Base-by-base conservation (phyloP, 2,113 vertebrate genomes). In the Vidua chalybeata region DNA sequence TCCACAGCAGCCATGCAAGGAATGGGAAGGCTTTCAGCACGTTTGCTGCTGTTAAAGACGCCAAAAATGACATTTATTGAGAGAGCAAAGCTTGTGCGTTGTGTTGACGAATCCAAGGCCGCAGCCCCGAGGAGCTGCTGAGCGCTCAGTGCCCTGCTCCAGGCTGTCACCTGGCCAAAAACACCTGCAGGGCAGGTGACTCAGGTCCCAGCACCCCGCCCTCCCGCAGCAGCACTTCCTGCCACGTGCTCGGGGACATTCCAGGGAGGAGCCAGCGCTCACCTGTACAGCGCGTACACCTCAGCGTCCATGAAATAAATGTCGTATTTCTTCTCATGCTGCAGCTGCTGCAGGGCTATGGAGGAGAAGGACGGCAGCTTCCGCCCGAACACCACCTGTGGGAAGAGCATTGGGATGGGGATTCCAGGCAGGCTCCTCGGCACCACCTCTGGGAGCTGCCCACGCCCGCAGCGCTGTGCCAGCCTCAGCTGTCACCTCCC, bases 381-480 rank as follows among this genome's bases (percentile, higher is more conserved):
- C 78, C 97, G 97, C 52, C 99, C 98, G 9, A 99, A 99, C 84
- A 99, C 98, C 81, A 99, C 99, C 99, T 99, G 92, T 11, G 77
- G 84, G 96, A 93, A 61, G 13, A 22, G 33, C 48, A 11, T 2
- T 3, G 11, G 55, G 41, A 10, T 87, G 26, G 33, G n/a, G 18
- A 15, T 7, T 20, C 10, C 75, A 11, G 37, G 21, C 3, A 4
- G 66, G 45, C 10, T 15, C 28, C 79, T 15, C 3, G 30, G 45
- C 31, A 58, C 28, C 4, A 12, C 14, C n/a, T 4, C 27, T 0
- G 15, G 11, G 11, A 51, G 37, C 27, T 48, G 3, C 39, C 56
- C 84, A 18, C 4, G 26, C 49, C 41, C 30, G 5, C 41, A 15
- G 51, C 22, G 9, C 0, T 1, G 49, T 9, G 89, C 28, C 75